phyloP scores from a whole-genome alignment of 2,888 invertebrate species.

The Erannis defoliaria region DNA sequence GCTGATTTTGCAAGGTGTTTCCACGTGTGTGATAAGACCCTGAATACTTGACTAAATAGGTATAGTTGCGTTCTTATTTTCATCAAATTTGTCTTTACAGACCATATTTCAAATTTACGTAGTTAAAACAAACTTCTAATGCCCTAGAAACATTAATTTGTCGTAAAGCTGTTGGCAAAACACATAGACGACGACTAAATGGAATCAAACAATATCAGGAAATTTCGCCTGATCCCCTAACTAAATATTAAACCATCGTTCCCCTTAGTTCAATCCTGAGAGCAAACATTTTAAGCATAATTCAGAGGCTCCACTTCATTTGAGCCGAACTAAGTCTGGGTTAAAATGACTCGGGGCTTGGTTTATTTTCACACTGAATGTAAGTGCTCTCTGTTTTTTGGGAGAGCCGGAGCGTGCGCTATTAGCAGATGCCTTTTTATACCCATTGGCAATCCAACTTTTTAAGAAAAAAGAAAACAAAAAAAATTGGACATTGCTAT shows the following conservation, averaged over 20 bases:
- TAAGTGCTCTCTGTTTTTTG: conserved; percentile 71
- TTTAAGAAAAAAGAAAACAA: conserved; percentile 7
- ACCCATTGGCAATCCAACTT: conserved; percentile 38
- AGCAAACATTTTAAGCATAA: conserved; percentile 65
- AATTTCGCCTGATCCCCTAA: conserved; percentile 43
- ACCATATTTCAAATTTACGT: conserved; percentile 2
- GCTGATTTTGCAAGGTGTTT: too few species aligned
- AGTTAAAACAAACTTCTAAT: conserved; percentile 7
- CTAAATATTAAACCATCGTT: conserved; percentile 51
- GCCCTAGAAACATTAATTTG: conserved; percentile 23
- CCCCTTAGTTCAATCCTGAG: conserved; percentile 56
- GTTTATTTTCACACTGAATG: conserved; percentile 71
- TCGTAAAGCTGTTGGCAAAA: conserved; percentile 28
- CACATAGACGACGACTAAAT: conserved; percentile 30
- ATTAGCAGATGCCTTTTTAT: conserved; percentile 71
- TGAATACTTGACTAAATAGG: too few species aligned
- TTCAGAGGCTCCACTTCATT: conserved; percentile 68
- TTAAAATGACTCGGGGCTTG: conserved; percentile 64
- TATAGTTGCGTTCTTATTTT: too few species aligned
- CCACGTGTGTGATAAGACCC: too few species aligned
- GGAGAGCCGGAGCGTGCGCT: conserved; percentile 56
- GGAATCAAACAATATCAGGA: conserved; percentile 38
- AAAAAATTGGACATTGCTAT: neutral
- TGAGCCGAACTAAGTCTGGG: conserved; percentile 57
- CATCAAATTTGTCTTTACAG: neutral